These are phyloP conservation scores for Drosophila biarmipes DNA, from an alignment of 1,140 invertebrate species.

Conservation along the genomic window DNA sequence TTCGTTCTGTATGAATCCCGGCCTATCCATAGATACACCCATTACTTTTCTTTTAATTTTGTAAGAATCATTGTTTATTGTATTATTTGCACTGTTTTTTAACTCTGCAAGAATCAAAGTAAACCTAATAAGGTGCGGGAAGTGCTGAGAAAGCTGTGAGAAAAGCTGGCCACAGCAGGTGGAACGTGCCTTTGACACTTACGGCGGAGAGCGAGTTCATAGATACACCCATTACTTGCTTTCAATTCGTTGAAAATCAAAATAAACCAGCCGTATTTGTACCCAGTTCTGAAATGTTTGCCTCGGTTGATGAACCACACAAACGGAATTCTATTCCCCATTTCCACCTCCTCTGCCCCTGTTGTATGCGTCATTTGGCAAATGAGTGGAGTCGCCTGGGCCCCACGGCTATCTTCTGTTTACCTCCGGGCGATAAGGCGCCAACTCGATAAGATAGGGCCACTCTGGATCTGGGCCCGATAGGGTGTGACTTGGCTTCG, in stretches of 20 bases:
- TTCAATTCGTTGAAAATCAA: not conserved
- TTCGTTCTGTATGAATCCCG: no score
- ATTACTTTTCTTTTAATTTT: no score
- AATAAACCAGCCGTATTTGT: not conserved
- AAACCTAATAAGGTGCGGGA: no score
- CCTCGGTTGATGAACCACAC: conserved; percentile 35
- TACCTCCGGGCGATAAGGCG: conserved; percentile 53
- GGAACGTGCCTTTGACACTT: conserved; percentile 40
- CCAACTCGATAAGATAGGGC: conserved; percentile 50
- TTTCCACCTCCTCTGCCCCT: conserved; percentile 16
- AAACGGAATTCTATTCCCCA: conserved; percentile 22
- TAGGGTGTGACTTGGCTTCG: conserved; percentile 53
- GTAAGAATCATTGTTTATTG: no score
- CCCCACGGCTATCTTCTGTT: conserved; percentile 36
- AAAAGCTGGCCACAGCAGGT: conserved; percentile 29
- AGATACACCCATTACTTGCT: not conserved
- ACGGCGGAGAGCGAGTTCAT: not conserved
- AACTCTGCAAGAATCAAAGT: no score
- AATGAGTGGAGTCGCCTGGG: conserved; percentile 31
- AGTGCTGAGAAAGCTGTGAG: conserved; percentile 21
- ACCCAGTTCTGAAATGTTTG: conserved; percentile 12
- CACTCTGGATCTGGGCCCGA: conserved; percentile 31
- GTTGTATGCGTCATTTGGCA: conserved; percentile 54
- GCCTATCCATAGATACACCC: not conserved
- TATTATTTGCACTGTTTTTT: no score